Percentiles rank a stretch among this genome's conserved stretches.
These are phyloP conservation scores for Mormyrus lacerda DNA, from an alignment of 2,113 vertebrate species.

Conservation along the genomic window DNA sequence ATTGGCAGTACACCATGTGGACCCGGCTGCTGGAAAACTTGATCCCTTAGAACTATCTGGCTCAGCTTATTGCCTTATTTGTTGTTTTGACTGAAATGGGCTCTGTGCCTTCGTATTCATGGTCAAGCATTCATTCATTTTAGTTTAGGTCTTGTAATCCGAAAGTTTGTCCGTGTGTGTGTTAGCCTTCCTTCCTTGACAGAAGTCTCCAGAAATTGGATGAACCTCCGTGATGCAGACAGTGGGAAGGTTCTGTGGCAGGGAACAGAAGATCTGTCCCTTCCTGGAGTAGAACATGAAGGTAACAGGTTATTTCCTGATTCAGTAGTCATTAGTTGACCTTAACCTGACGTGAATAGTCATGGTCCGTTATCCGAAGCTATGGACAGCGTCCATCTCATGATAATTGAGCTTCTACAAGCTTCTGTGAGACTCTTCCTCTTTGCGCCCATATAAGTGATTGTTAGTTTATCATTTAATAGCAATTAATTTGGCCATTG, in stretches of 20 bases:
- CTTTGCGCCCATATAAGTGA: neutral
- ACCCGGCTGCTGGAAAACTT: neutral
- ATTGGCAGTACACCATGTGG: neutral
- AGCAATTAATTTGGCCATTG: neutral
- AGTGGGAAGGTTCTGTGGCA: constrained; percentile 97
- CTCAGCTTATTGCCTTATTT: neutral
- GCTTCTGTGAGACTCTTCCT: neutral
- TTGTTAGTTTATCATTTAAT: neutral
- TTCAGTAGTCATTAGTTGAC: neutral
- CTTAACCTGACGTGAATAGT: neutral
- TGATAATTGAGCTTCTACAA: neutral
- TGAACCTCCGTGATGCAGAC: constrained; percentile 96
- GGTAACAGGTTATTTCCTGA: constrained; percentile 58
- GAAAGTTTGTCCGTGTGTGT: constrained; percentile 8
- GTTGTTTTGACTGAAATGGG: neutral
- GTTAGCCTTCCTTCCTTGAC: constrained; percentile 39
- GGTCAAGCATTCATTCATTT: neutral
- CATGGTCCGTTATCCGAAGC: neutral
- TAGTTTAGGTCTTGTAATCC: neutral
- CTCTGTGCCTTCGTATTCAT: neutral
- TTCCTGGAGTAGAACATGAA: constrained; percentile 97
- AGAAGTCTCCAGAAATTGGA: constrained; percentile 79
- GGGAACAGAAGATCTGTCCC: constrained; percentile 94
- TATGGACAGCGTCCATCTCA: neutral
- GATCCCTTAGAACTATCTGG: neutral